Evolutionary conservation across 2,113 vertebrate genomes (phyloP), one percentile per base, ranked within the genome.

Genomic region (Scalopus aquaticus): DNA sequence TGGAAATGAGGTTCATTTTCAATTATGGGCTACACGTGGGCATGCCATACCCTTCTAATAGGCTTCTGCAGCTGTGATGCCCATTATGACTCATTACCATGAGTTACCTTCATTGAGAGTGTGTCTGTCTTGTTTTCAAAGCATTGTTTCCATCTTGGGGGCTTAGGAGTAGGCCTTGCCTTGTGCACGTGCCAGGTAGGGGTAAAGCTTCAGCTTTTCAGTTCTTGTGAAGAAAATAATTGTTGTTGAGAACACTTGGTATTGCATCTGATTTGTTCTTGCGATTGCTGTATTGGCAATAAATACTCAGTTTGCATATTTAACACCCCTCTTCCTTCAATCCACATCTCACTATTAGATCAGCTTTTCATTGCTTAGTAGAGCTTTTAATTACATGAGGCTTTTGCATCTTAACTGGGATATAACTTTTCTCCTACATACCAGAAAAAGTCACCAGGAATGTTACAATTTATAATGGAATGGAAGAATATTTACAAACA

Each of bases 291-390:
- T 88, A 90, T 92, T 88, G 94, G 86, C 85, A 95, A 95, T 90
- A 97, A 97, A 94, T 92, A 96, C n/a, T 91, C 76, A 9, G 6
- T 96, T 86, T 87, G 92, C 91, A 87, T 97, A 79, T 93, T 94
- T 96, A 94, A 82, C 82, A 94, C 70, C 73, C 70, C 12, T 90
- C 95, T 94, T 78, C 81, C 73, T 70, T 60, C 85, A 90, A 58
- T 86, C 86, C 67, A 83, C 94, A 95, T 78, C 90, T 54, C 58
- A 16, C 88, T 82, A 17, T 32, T 73, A 85, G 73, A 78, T 84
- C 90, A 93, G 91, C 77, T 95, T 81, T 87, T 84, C 70, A 67
- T 93, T 88, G 83, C 51, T 83, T 67, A 37, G 78, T 54, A 37
- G 54, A 91, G 74, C 69, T 96, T 96, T 83, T 88, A 93, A 93